Evolutionary conservation across 2,797 vertebrate genomes (phyloP).

Genomic region (Lerista edwardsae): DNA sequence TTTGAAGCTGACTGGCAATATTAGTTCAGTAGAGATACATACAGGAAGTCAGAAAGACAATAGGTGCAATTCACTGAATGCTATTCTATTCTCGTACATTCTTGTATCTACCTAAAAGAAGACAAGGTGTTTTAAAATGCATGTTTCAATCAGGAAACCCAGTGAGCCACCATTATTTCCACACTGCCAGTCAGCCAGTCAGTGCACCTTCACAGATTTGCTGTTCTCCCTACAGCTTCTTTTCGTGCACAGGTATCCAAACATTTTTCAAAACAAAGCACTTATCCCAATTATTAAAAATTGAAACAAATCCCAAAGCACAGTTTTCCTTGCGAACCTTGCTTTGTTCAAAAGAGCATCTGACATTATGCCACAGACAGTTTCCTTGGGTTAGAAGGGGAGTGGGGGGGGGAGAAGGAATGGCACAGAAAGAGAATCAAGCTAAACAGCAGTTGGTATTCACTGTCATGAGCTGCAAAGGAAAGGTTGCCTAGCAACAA

Average conservation of each 20-base stretch:
- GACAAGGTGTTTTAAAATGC: neutral
- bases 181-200: neutral
- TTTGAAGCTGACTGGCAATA: neutral
- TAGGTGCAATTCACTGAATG: neutral
- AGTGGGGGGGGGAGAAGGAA: neutral
- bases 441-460: conserved; percentile 40
- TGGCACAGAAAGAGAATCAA: conserved; percentile 4
- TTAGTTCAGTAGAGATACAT: neutral
- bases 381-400: neutral
- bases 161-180: neutral
- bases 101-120: neutral
- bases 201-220: neutral
- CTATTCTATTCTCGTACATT: neutral
- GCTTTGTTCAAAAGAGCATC: conserved; percentile 31
- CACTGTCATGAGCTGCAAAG: neutral
- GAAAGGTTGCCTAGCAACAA: conserved; percentile 17
- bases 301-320: neutral
- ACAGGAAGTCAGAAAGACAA: neutral
- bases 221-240: neutral
- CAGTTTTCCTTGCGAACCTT: neutral
- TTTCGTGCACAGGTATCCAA: neutral
- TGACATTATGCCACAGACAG: conserved; percentile 19
- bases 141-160: neutral
- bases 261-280: neutral
- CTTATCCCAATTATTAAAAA: neutral